Evolutionary conservation across 1,140 invertebrate species (phyloP), one percentile per base, ranked within the genome.

Genomic region (Drosophila virilis): DNA sequence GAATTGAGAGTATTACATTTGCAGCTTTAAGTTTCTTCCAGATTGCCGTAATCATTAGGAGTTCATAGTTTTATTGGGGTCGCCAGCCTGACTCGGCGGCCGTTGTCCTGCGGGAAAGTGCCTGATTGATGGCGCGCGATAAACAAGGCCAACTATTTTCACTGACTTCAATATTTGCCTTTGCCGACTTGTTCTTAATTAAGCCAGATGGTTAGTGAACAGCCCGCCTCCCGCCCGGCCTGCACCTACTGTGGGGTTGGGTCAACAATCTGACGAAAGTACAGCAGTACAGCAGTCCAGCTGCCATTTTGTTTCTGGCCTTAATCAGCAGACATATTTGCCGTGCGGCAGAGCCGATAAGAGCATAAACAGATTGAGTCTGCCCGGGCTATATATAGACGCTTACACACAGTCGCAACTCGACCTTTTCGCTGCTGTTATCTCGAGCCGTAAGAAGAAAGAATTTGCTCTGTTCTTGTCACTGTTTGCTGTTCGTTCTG

Each of bases 381-480:
- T 77, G 61, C 40, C 50, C 40, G 50, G 62, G 62, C 80, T 73
- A 65, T 46, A 62, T 74, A 70, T 58, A 45, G 66, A 50, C 43
- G 66, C 17, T 70, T 73, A 73, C 62, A 73, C 45, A 66, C 28
- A 51, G 37, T 32, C 45, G 22, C 78, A 76, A 48, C 57, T 32
- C 76, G 74, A 82, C 78, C 79, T 77, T 82, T 74, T 79, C 66
- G 55, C 61, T 55, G 62, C 13, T 13, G 22, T 83, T 86, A 83
- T 88, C 84, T 88, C 8, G 7, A 6, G 66, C 37, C 48, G 61
- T 55, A 77, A 83, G 73, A 84, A 84, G 83, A 89, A 89, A 84
- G 84, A 89, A 89, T 89, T 89, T 83, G 84, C 84, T 89, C 84
- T 89, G 84, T 89, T 84, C 84, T 89, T 80, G 70, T 71, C 74